These are phyloP conservation scores for Tauraco hartlaubi DNA, from an alignment of 2,797 vertebrate genomes.

Conservation along the genomic window DNA sequence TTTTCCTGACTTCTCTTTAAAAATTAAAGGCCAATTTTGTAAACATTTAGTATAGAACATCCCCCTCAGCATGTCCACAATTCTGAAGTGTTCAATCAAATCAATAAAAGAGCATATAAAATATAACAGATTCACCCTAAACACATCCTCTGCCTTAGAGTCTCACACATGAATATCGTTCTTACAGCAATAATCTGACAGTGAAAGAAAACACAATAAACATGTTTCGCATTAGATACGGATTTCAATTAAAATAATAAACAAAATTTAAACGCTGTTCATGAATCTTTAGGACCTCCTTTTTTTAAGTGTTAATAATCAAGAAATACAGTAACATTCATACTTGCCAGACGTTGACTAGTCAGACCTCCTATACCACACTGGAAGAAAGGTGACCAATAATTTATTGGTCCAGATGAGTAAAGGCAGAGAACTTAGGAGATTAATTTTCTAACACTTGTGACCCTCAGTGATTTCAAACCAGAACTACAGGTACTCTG, in stretches of 20 bases:
- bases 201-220: neutral
- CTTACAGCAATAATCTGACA: neutral
- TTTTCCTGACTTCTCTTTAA: conserved; percentile 43
- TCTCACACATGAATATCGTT: neutral
- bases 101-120: neutral
- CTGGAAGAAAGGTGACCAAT: neutral
- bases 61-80: neutral
- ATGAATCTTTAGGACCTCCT: neutral
- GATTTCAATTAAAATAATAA: neutral
- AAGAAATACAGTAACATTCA: neutral
- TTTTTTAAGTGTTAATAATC: neutral
- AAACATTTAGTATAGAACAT: neutral
- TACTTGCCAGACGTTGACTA: neutral
- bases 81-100: neutral
- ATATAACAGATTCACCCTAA: neutral
- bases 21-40: conserved; percentile 49
- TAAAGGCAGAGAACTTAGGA: neutral
- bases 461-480: neutral
- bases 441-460: neutral
- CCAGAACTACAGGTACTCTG: neutral
- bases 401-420: neutral
- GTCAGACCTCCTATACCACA: neutral
- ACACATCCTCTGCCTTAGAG: neutral
- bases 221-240: neutral
- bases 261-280: neutral